These are phyloP conservation scores for Ardeotis arabs DNA, from an alignment of 2,113 vertebrate genomes.

Conservation along the genomic window DNA sequence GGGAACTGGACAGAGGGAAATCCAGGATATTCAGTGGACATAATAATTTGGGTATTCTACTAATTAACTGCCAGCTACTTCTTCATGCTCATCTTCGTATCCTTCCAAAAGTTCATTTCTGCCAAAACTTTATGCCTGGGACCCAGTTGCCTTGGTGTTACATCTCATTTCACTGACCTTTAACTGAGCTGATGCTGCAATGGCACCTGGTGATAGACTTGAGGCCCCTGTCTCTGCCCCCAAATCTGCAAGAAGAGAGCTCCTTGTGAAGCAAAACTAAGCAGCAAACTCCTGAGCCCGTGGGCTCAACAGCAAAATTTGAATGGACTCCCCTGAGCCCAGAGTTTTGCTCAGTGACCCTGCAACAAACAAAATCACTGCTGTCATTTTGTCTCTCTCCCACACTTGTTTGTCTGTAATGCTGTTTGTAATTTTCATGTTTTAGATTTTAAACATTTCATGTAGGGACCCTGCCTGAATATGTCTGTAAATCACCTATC, in stretches of 20 bases:
- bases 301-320: not conserved
- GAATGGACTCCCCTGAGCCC: not conserved
- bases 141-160: not conserved
- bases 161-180: not conserved
- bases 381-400: conserved; percentile 20
- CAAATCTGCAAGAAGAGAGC: not conserved
- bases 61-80: not conserved
- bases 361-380: not conserved
- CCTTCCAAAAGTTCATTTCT: not conserved
- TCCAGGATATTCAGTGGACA: not conserved
- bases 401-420: not conserved
- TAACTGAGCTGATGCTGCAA: not conserved
- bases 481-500: conserved; percentile 46
- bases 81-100: not conserved
- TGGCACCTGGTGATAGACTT: not conserved
- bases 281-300: not conserved
- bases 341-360: conserved; percentile 22
- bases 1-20: not conserved
- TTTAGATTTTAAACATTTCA: conserved; percentile 50
- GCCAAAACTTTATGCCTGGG: not conserved
- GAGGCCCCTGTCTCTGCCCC: not conserved
- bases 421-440: conserved; percentile 30
- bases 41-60: not conserved
- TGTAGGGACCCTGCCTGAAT: conserved; percentile 28
- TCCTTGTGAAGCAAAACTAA: not conserved